These are phyloP conservation scores for Myopa testacea DNA, from an alignment of 2,888 invertebrate species.

Conservation along the genomic window DNA sequence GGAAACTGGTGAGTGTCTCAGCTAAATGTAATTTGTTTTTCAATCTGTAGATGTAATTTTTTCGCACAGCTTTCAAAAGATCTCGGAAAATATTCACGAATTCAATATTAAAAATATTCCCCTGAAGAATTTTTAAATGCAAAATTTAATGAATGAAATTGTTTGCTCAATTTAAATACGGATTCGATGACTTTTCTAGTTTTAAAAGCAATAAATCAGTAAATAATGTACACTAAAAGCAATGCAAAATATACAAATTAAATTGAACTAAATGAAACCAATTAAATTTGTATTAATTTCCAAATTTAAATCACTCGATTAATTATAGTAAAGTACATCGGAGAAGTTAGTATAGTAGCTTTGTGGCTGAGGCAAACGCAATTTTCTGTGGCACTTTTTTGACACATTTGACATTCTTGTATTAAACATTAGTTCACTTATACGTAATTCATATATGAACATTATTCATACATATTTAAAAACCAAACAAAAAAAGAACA, in stretches of 20 bases:
- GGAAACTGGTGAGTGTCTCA: slow-evolving; percentile 51
- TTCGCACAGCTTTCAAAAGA: too few species aligned
- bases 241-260: too few species aligned
- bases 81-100: too few species aligned
- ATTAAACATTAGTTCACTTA: background rate
- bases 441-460: background rate
- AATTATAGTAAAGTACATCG: too few species aligned
- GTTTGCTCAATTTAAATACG: too few species aligned
- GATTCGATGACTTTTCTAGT: background rate
- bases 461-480: background rate
- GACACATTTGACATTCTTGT: background rate
- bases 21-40: slow-evolving; percentile 22
- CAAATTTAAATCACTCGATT: too few species aligned
- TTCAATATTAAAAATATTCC: too few species aligned
- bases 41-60: background rate
- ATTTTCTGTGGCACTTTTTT: background rate
- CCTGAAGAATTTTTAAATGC: too few species aligned
- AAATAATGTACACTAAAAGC: slow-evolving; percentile 43
- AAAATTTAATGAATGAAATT: too few species aligned
- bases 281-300: too few species aligned
- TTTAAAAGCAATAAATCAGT: slow-evolving; percentile 51
- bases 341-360: slow-evolving; percentile 16
- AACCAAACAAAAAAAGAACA: background rate
- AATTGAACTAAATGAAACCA: too few species aligned
- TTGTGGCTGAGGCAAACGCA: slow-evolving; percentile 19